phyloP scores from a whole-genome alignment of 1,140 invertebrate species.

The Monomorium pharaonis region DNA sequence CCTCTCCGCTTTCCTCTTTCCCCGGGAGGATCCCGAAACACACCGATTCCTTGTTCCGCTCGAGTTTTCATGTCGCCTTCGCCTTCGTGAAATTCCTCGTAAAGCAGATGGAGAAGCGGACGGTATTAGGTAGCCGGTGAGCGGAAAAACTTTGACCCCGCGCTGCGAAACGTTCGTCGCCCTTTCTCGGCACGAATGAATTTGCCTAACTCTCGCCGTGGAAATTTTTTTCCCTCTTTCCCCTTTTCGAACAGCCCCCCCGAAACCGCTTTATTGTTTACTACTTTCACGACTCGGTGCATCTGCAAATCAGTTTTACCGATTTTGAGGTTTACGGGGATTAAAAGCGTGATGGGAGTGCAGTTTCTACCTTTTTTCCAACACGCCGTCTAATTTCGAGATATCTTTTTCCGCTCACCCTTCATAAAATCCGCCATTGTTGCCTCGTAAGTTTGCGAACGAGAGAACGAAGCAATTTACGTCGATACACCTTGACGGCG shows the following conservation, averaged over 20 bases:
- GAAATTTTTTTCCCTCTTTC: background rate
- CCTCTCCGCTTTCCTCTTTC: background rate
- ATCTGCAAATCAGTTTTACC: background rate
- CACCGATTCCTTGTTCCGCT: conserved; percentile 42
- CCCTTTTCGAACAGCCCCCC: background rate
- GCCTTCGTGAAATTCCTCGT: conserved; percentile 56
- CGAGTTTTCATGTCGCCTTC: conserved; percentile 59
- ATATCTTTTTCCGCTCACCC: background rate
- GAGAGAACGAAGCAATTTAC: conserved; percentile 18
- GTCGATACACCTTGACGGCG: conserved; percentile 1
- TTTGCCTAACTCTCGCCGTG: conserved; percentile 1
- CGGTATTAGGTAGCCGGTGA: conserved; percentile 18
- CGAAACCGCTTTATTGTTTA: background rate
- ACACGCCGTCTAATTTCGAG: background rate
- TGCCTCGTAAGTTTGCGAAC: background rate
- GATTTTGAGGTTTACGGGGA: background rate
- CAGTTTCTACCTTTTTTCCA: background rate
- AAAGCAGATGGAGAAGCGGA: conserved; percentile 39
- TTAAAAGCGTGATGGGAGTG: background rate
- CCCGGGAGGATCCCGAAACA: conserved; percentile 16
- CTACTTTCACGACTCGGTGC: background rate
- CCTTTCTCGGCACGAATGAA: background rate
- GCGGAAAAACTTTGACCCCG: conserved; percentile 25
- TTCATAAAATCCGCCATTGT: conserved; percentile 4
- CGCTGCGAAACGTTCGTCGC: background rate